Evolutionary conservation across 1,140 invertebrate species (phyloP).

Genomic region (Sinonovacula constricta): DNA sequence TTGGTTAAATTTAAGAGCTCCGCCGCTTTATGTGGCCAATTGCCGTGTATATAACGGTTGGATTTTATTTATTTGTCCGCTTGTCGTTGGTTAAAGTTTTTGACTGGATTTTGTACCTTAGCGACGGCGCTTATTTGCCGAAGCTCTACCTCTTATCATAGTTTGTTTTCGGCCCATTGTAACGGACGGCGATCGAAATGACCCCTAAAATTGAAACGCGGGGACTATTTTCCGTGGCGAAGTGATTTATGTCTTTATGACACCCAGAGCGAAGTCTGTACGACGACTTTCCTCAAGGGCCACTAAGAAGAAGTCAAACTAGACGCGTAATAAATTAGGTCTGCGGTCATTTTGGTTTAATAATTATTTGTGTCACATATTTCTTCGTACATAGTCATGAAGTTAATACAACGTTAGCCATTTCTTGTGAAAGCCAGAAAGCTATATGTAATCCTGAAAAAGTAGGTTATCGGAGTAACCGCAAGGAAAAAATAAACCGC

Average conservation of each 20-base stretch:
- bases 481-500: too few species aligned
- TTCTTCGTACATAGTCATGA: background rate
- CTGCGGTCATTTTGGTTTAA: too few species aligned
- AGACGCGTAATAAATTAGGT: too few species aligned
- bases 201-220: slow-evolving; percentile 31
- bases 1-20: slow-evolving; percentile 27
- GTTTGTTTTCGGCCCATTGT: slow-evolving; percentile 46
- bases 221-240: slow-evolving; percentile 45
- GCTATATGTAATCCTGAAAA: too few species aligned
- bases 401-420: too few species aligned
- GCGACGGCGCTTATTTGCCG: slow-evolving; percentile 27
- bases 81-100: background rate
- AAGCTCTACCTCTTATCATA: slow-evolving; percentile 30
- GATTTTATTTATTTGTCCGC: slow-evolving; percentile 33
- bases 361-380: slow-evolving; percentile 6
- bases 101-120: background rate
- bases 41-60: too few species aligned
- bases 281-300: too few species aligned
- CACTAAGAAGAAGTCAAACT: too few species aligned
- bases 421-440: background rate
- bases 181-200: slow-evolving; percentile 32
- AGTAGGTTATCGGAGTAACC: too few species aligned
- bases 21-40: too few species aligned
- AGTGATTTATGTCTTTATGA: slow-evolving; percentile 41
- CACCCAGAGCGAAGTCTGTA: slow-evolving; percentile 10